A percentile compares a stretch with the other conserved stretches of the same genome.
These are phyloP conservation scores for Sinocyclocheilus rhinocerous DNA, from an alignment of 2,113 vertebrate genomes.

Conservation along the genomic window DNA sequence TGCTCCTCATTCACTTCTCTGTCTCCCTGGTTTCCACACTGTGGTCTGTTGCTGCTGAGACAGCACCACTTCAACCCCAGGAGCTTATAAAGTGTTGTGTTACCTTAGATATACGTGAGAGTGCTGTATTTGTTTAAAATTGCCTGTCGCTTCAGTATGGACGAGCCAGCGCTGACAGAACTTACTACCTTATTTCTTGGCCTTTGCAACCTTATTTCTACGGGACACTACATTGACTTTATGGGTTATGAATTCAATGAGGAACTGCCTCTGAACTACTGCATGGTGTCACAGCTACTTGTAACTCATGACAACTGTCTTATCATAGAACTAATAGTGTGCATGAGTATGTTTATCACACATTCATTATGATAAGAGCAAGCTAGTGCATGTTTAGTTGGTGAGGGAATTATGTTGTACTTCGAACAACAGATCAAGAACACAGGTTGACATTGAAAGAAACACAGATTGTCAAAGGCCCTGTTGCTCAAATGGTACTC, in stretches of 20 bases:
- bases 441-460: not conserved
- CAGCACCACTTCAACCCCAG: conserved; percentile 15
- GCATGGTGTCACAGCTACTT: not conserved
- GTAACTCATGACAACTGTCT: not conserved
- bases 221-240: not conserved
- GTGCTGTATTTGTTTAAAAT: not conserved
- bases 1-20: not conserved
- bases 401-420: not conserved
- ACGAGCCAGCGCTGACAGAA: not conserved
- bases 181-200: not conserved
- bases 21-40: not conserved
- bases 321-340: not conserved
- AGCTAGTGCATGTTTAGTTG: not conserved
- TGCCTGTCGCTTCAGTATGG: not conserved
- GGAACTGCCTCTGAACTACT: not conserved
- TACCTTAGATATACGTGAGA: not conserved
- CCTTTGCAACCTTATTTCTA: not conserved
- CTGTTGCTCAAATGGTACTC: not conserved
- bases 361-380: conserved; percentile 18
- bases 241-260: not conserved
- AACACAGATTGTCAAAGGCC: not conserved
- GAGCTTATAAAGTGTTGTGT: conserved; percentile 26
- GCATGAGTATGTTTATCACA: not conserved
- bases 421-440: not conserved
- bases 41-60: conserved; percentile 21